Conservation (phyloP, 2,113 vertebrate genomes). For the Paraplagusia blochii region DNA sequence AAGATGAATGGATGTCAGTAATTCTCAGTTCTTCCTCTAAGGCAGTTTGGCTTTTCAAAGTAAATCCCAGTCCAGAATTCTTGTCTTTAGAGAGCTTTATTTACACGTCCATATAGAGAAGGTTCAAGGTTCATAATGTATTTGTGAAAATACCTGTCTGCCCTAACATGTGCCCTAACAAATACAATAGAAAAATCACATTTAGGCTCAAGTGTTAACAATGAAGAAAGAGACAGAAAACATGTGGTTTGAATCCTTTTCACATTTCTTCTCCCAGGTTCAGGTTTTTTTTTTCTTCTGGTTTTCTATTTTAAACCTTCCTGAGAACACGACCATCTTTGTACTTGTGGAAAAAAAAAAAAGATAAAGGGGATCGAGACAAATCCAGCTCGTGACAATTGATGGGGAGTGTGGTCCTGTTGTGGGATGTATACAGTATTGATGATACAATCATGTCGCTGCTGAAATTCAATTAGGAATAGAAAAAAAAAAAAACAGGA, state of each 20-base stretch:
- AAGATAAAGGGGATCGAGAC: slow-evolving; percentile 16
- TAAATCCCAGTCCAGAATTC: slow-evolving; percentile 30
- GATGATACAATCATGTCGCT: slow-evolving; percentile 70
- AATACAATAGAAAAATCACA: slow-evolving; percentile 59
- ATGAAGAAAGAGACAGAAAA: slow-evolving; percentile 29
- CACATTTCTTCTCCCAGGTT: slow-evolving; percentile 25
- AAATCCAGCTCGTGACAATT: slow-evolving; percentile 24
- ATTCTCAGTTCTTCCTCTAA: not conserved
- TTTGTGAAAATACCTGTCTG: slow-evolving; percentile 66
- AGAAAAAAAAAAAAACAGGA: slow-evolving; percentile 13
- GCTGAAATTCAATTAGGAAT: slow-evolving; percentile 45
- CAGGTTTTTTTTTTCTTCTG: slow-evolving; percentile 15
- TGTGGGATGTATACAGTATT: slow-evolving; percentile 34
- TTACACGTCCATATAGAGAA: slow-evolving; percentile 78
- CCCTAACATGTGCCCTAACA: slow-evolving; percentile 66
- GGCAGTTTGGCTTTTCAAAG: slow-evolving; percentile 1
- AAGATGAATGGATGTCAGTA: no score
- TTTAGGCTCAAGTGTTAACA: slow-evolving; percentile 38
- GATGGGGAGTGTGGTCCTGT: slow-evolving; percentile 21
- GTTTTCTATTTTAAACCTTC: slow-evolving; percentile 32
- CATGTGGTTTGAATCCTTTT: slow-evolving; percentile 30
- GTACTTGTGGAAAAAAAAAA: slow-evolving; percentile 10
- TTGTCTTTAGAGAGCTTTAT: slow-evolving; percentile 77
- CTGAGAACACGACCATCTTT: slow-evolving; percentile 30
- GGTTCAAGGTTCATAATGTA: slow-evolving; percentile 66